Base-by-base conservation (phyloP, 2,113 vertebrate genomes). In the Pluvialis apricaria region DNA sequence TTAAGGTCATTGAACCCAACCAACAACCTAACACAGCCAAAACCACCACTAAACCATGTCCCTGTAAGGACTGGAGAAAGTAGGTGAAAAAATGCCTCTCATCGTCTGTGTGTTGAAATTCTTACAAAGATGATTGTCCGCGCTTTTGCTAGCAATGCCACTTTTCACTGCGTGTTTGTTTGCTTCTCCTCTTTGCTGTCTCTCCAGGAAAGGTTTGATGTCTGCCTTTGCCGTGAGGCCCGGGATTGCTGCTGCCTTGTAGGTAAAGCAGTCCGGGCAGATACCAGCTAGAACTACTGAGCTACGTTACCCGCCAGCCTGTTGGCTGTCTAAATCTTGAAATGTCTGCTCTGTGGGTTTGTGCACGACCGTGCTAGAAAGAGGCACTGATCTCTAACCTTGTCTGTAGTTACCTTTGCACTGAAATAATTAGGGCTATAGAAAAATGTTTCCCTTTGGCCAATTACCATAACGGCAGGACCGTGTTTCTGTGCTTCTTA, bases 311-410 rank as follows among this genome's bases (percentile, higher is more conserved):
- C 29, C 20, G 36, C 51, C 5, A 3, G 4, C 8, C n/a, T 52
- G 38, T 22, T 1, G 15, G 44, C 38, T 15, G 21, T 25, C 21
- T 31, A 5, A 17, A 16, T 15, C 34, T 11, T 11, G 21, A 13
- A 26, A 28, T 3, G 15, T 36, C 52, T 2, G 16, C 57, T 51
- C 34, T 7, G 26, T 17, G 32, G 13, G 15, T 24, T 24, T 21
- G 38, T 6, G 36, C 6, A 0, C 49, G 21, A 5, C 57, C 24
- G 0, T 1, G 31, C 1, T 3, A 4, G 40, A 25, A 28, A 32
- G 70, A 15, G 62, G 42, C n/a, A 2, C 42, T 11, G 34, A 9
- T 34, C 64, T 19, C 58, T 11, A 5, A 5, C 60, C 58, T 34
- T 3, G 8, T 25, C 83, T 0, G 1, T 26, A 7, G 17, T 17